Conservation (phyloP, 2,797 vertebrate genomes). For the Protonibea diacanthus region DNA sequence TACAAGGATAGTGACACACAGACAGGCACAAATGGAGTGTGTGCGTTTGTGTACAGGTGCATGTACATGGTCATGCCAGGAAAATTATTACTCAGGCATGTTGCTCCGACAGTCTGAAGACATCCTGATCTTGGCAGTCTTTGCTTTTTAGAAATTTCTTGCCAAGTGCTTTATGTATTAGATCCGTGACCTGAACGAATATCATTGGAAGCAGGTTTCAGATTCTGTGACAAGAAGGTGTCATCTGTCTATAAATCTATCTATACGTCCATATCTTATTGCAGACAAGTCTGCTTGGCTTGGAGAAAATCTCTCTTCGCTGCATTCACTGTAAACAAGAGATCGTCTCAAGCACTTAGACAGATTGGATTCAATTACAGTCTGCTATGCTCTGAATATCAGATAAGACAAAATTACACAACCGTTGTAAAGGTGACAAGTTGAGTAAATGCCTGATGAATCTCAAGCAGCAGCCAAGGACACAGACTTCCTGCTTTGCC, state of each 20-base stretch:
- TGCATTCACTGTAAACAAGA: slow-evolving; percentile 69
- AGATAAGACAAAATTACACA: slow-evolving; percentile 78
- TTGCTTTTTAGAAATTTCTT: slow-evolving; percentile 16
- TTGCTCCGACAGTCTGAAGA: slow-evolving; percentile 37
- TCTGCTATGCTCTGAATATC: slow-evolving; percentile 72
- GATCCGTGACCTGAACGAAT: slow-evolving; percentile 12
- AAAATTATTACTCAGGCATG: slow-evolving; percentile 52
- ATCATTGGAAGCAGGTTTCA: slow-evolving; percentile 29
- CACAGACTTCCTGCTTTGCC: slow-evolving; percentile 50
- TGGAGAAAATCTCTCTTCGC: slow-evolving; percentile 43
- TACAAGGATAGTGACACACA: slow-evolving; percentile 48
- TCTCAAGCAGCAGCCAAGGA: slow-evolving; percentile 77
- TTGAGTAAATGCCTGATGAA: slow-evolving; percentile 72
- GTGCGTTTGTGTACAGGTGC: slow-evolving; percentile 13
- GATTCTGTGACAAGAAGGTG: slow-evolving; percentile 26
- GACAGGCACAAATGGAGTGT: slow-evolving; percentile 25
- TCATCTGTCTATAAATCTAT: slow-evolving; percentile 14
- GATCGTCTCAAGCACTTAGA: slow-evolving; percentile 67
- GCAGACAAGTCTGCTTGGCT: slow-evolving; percentile 48
- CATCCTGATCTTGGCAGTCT: slow-evolving; percentile 40
- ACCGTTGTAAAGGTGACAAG: slow-evolving; percentile 79
- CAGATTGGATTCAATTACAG: slow-evolving; percentile 78
- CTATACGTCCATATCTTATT: slow-evolving; percentile 38
- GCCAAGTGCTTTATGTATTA: slow-evolving; percentile 14
- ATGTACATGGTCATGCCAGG: slow-evolving; percentile 31